Evolutionary conservation across 2,797 vertebrate species (phyloP).

Genomic region (Malacoraja senta): DNA sequence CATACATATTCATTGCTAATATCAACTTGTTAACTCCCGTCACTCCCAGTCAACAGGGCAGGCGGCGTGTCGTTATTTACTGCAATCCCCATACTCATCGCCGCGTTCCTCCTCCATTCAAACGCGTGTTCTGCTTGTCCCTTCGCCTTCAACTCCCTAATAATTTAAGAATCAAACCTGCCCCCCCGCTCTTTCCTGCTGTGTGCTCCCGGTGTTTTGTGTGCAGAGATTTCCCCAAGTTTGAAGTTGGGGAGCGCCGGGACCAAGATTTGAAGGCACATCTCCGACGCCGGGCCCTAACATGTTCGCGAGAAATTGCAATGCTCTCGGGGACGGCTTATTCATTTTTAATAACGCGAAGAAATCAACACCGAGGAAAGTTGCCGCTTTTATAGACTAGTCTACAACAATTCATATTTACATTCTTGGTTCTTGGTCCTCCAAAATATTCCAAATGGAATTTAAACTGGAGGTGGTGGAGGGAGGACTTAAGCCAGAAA

Average conservation of each 20-base stretch:
- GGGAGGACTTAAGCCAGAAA: too few species aligned
- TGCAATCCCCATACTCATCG: background rate
- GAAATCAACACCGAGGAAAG: background rate
- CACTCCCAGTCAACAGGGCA: background rate
- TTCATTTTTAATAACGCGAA: background rate
- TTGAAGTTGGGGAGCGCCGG: background rate
- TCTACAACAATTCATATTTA: background rate
- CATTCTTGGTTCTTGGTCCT: too few species aligned
- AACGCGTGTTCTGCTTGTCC: background rate
- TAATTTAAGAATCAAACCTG: background rate
- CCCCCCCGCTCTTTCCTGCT: background rate
- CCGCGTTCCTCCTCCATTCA: background rate
- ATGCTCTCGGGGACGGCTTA: background rate
- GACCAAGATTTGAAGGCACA: background rate
- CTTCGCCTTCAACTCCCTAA: background rate
- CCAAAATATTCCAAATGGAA: too few species aligned
- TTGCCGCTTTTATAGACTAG: background rate
- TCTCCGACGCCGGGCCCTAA: too few species aligned
- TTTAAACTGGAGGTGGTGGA: too few species aligned
- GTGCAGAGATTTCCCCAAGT: background rate
- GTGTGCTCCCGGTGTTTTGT: too few species aligned
- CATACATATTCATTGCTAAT: slow-evolving; percentile 33
- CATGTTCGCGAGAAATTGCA: background rate
- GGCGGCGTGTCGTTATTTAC: background rate
- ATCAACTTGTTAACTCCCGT: slow-evolving; percentile 18